Base-by-base conservation (phyloP, 2,113 vertebrate genomes). In the Canis aureus region DNA sequence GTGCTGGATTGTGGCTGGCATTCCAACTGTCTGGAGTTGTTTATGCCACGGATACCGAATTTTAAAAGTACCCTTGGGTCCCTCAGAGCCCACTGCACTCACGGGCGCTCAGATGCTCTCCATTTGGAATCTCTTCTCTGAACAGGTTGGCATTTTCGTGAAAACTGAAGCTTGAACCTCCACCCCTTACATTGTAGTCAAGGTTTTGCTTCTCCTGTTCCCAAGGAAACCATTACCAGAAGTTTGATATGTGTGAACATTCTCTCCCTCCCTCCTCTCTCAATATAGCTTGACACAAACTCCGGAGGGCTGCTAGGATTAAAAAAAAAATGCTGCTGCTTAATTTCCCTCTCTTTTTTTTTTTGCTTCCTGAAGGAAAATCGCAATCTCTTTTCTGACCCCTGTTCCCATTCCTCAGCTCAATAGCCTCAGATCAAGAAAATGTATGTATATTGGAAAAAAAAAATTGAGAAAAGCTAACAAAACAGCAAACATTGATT, bases 191-290 rank as follows among this genome's bases (percentile, higher is more conserved):
- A 20, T 11, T 66, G 9, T 79, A 25, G 73, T 92, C 51, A 88
- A n/a, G 51, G 38, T 93, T 71, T 49, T 94, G 76, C 95, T 97
- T 95, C 35, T 43, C 79, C n/a, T 19, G 85, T 98, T 94, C 74
- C 93, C 92, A 91, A 43, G 96, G 97, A 96, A 97, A 97, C 94
- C 80, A 67, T 94, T 78, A 83, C 93, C 86, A 81, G 91, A 71
- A 97, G 79, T 69, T 87, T 51, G 95, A 94, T 89, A 81, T 0
- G 53, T 94, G 86, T 64, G 90, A 92, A 96, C 19, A 23, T 94
- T 96, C n/a, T 62, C 35, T 49, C 7, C 22, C 43, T 59, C 51
- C n/a, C 38, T n/a, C 71, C 60, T n/a, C 51, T 80, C 35, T 82
- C 60, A 59, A 0, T 95, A 76, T 73, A 96, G 35, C 67, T 86